Evolutionary conservation across 2,888 invertebrate genomes (phyloP), one percentile per base, ranked within the genome.

Genomic region (Sarcophaga caerulescens): DNA sequence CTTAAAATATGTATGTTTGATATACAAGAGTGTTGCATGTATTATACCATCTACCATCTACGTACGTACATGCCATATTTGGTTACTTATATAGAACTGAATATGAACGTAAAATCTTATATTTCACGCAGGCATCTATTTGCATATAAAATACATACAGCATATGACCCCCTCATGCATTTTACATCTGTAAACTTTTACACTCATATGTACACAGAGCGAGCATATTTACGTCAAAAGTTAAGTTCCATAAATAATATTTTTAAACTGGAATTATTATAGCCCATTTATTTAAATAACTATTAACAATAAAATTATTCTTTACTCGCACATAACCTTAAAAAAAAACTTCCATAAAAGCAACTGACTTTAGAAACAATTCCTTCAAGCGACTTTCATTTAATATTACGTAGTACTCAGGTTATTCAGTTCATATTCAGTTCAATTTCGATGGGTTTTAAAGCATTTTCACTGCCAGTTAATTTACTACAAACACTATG

Each of bases 231-330:
- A 47, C 84, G 73, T 78, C 35, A 84, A 80, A 82, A 77, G 82
- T 78, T 80, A 85, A 81, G 83, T 79, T 25, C 60, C 79, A 84
- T 85, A 87, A 84, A 87, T 85, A 85, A 82, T 70, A 80, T 82
- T 85, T 71, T 82, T 76, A 35, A 85, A 80, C 69, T 70, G 77
- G 81, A 86, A 81, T 86, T 84, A 79, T 82, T 78, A 71, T 79
- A 66, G 73, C 63, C 77, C 85, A 86, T 87, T 87, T 82, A 84
- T 84, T 82, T 70, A 86, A 74, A 85, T 87, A 86, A 87, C 86
- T 86, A 35, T 78, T 75, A 83, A 63, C 83, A 79, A 75, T 79
- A 79, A 86, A 75, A 68, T 84, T 62, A 35, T 65, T 66, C 74
- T 69, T 75, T 73, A 76, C 66, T 78, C n/a, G 35, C 2, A 10